Base-by-base conservation (phyloP, 2,888 invertebrate genomes). In the Temnothorax ravouxi region DNA sequence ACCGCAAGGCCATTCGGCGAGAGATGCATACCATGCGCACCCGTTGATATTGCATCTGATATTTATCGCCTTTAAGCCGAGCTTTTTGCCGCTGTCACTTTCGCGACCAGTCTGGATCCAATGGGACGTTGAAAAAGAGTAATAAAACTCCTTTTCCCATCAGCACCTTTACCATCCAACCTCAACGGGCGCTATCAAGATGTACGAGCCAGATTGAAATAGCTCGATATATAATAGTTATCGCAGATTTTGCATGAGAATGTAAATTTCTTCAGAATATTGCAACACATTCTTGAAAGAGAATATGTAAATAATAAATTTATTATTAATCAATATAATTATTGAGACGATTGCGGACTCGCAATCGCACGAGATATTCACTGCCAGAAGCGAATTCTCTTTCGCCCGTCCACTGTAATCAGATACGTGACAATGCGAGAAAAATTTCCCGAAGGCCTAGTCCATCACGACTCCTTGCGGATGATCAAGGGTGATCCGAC, bases 71-170 rank as follows among this genome's bases (percentile, higher is more conserved):
- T 76, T 72, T 84, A 80, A 87, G 71, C 85, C 76, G 54, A 83
- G 83, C 74, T 85, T 89, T 88, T 84, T 85, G 81, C 82, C 82
- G 59, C 71, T 90, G 87, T 88, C 87, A 84, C 84, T 88, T 87
- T 83, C 80, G 77, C 82, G 84, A 38, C 41, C 74, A 67, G 44
- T 11, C 44, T 84, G 83, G 61, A 75, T 38, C 72, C 74, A n/a
- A n/a, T 47, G 72, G 64, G 64, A 61, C 18, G 72, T 13, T 50
- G 38, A 81, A 62, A 79, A 41, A 47, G 18, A 69, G n/a, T 21
- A 34, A 69, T 21, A 79, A 69, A 59, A 79, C 34, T 47, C 38
- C 21, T 79, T 79, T 69, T 79, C 44, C 18, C 67, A 69, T 79
- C 69, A 59, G 34, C 69, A 69, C 59, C 69, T 79, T 59, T 59